Base-by-base conservation (phyloP, 2,113 vertebrate species). In the Tetraodon nigroviridis region DNA sequence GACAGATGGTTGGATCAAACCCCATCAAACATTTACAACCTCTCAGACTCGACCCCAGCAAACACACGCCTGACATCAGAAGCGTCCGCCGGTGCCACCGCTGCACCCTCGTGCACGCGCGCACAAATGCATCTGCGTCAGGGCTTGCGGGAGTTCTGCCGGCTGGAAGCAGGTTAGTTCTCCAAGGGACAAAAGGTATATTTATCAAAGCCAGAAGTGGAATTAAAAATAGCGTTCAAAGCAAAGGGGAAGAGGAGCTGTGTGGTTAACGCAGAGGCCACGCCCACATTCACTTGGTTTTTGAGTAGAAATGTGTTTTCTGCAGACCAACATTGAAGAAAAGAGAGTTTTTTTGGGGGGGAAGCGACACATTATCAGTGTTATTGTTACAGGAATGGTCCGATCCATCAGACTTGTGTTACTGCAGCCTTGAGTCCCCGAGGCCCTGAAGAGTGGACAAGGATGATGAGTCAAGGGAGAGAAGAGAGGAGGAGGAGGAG, bases 1-100 rank as follows among this genome's bases (percentile, higher is more conserved):
- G 84, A 83, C 88, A 88, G 88, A 88, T 89, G 87, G 84, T 76
- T 22, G 76, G 79, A 85, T 81, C 84, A 84, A 89, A 83, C 60
- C 69, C 78, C 80, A 88, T 87, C 84, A 90, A 88, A 89, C 88
- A 88, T 88, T 86, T 86, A 89, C 86, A 85, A 80, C 81, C 81
- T 66, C 79, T 20, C 78, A 77, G 76, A 78, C 75, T 64, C 72
- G 60, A 75, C 32, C 67, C 79, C 77, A 68, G 71, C 68, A 65
- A 55, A 29, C 49, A 47, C 69, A 37, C 58, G 49, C 49, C 67
- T 69, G 76, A 75, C 77, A 79, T 78, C 76, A 80, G 62, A 80
- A 57, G 72, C 55, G 51, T 56, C 73, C 59, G 68, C 53, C 60
- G 52, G 32, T 44, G 55, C 51, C 67, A 59, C 69, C 67, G 61